A percentile compares a stretch with the other conserved stretches of the same genome.
phyloP scores from a whole-genome alignment of 2,888 invertebrate species.

The Amiota mariae region DNA sequence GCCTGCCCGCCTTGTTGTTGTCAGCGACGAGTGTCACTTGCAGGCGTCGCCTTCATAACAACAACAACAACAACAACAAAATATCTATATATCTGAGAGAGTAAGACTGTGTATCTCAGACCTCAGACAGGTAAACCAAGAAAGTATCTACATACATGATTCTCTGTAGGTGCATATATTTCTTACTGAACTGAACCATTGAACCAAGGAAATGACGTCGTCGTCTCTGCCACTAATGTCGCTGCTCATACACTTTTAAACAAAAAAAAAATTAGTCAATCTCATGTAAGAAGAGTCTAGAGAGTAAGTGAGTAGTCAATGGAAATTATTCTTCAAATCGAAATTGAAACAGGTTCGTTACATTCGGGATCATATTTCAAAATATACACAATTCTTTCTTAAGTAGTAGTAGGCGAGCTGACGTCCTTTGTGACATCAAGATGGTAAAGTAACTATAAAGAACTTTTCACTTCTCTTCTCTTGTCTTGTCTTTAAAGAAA shows the following conservation, averaged over 20 bases:
- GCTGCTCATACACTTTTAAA: background rate
- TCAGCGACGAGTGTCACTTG: constrained; percentile 52
- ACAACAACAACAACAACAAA: constrained; percentile 14
- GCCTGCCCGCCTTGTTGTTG: constrained; percentile 21
- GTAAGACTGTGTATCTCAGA: constrained; percentile 28
- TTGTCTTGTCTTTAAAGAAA: background rate
- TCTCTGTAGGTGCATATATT: constrained; percentile 64
- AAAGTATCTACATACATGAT: constrained; percentile 56
- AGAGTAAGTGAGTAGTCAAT: constrained; percentile 27
- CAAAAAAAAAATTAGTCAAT: constrained; percentile 61
- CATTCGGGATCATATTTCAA: constrained; percentile 27
- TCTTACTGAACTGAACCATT: constrained; percentile 25
- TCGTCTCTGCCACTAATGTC: constrained; percentile 35
- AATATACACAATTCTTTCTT: constrained; percentile 36
- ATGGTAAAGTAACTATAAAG: too few relatives aligned
- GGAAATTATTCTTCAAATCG: constrained; percentile 34
- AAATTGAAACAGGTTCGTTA: constrained; percentile 56
- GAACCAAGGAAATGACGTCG: constrained; percentile 6
- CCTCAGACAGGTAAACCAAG: constrained; percentile 14
- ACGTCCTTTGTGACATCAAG: too few relatives aligned
- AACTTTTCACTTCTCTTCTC: background rate
- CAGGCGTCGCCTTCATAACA: constrained; percentile 57
- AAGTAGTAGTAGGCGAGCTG: background rate
- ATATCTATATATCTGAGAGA: constrained; percentile 1
- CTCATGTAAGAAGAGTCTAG: constrained; percentile 60